These are phyloP conservation scores for Lanistes nyassanus DNA, from an alignment of 1,140 invertebrate genomes.

Conservation along the genomic window DNA sequence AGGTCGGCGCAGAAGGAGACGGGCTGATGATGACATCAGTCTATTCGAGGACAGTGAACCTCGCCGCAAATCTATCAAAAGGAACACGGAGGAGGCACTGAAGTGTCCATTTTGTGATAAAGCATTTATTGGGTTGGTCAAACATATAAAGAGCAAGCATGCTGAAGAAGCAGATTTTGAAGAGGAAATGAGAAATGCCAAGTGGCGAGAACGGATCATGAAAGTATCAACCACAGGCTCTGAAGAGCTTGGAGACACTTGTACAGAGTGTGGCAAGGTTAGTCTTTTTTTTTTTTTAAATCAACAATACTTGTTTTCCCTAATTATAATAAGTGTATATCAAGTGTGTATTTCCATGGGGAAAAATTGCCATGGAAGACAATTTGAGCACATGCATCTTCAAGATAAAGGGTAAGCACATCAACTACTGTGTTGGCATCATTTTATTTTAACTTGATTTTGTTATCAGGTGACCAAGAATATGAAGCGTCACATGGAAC, in stretches of 20 bases:
- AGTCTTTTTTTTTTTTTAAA: neutral
- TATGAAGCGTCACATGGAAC: conserved; percentile 62
- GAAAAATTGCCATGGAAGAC: too few species aligned
- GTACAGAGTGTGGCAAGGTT: conserved; percentile 61
- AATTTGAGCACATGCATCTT: too few species aligned
- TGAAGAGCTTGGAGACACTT: conserved; percentile 57
- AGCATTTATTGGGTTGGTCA: conserved; percentile 62
- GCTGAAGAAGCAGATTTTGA: conserved; percentile 61
- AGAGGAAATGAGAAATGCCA: conserved; percentile 64
- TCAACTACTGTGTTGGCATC: too few species aligned
- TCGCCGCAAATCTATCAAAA: conserved; percentile 53
- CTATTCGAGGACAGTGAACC: conserved; percentile 61
- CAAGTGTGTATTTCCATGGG: too few species aligned
- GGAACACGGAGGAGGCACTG: conserved; percentile 61
- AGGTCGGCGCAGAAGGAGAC: conserved; percentile 40
- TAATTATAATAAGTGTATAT: too few species aligned
- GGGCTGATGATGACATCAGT: conserved; percentile 52
- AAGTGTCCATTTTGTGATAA: conserved; percentile 64
- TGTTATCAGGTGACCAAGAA: conserved; percentile 50
- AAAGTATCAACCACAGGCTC: conserved; percentile 59
- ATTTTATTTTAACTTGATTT: neutral
- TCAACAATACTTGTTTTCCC: too few species aligned
- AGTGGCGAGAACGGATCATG: conserved; percentile 64
- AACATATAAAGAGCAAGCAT: conserved; percentile 63
- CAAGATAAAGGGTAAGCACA: too few species aligned